phyloP scores from a whole-genome alignment of 2,888 invertebrate species.

The Lithophane leautieri region DNA sequence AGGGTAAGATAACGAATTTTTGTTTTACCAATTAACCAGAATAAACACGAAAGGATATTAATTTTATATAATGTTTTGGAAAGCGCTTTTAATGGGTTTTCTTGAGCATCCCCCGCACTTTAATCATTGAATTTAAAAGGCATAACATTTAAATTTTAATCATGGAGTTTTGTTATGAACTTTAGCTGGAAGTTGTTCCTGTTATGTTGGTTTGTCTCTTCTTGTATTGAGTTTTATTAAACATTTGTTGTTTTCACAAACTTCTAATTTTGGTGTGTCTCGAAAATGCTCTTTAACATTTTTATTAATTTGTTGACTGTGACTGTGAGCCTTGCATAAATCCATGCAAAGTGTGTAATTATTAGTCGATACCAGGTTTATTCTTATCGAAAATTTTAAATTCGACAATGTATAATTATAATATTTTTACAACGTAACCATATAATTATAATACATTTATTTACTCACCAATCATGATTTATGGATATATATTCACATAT shows the following conservation, averaged over 20 bases:
- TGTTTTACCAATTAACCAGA: constrained; percentile 58
- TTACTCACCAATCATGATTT: neutral
- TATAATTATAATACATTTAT: neutral
- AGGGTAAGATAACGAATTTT: constrained; percentile 60
- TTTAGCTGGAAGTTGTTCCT: neutral
- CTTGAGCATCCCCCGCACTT: constrained; percentile 35
- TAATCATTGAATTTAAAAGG: constrained; percentile 21
- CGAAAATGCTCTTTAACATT: neutral
- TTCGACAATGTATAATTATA: neutral
- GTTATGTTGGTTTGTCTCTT: neutral
- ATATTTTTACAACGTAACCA: neutral
- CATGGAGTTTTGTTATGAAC: neutral
- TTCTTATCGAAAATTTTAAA: neutral
- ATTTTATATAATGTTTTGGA: constrained; percentile 59
- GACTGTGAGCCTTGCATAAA: too few species aligned
- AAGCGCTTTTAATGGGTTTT: constrained; percentile 53
- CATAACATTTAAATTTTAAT: constrained; percentile 35
- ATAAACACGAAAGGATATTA: constrained; percentile 59
- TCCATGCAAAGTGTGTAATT: neutral
- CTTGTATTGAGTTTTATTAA: neutral
- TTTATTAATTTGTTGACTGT: neutral
- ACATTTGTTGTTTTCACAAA: neutral
- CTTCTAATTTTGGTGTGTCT: neutral
- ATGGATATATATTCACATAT: neutral
- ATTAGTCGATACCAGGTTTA: neutral